Base-by-base conservation (phyloP, 35 echinoderm and acorn worm genomes). In the Chiridota heheva region DNA sequence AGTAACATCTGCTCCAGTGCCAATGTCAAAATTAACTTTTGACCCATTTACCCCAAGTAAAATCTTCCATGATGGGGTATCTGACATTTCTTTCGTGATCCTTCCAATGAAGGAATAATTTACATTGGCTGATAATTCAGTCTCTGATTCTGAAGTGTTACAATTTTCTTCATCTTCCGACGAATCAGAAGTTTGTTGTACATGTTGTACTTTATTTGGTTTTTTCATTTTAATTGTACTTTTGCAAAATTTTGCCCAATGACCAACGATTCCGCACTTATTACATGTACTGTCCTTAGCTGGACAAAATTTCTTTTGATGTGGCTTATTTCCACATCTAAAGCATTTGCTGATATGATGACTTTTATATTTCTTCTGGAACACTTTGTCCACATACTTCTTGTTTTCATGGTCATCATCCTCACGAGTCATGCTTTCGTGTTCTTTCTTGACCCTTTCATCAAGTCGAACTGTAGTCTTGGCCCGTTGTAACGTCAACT, bases 11-110 rank as follows among this genome's bases (percentile, higher is more conserved):
- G 69, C 69, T 2, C 69, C 69, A 0, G 69, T 72, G 35, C 47
- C 69, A 13, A 72, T 72, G 37, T n/a, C 41, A 44, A 72, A 72
- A 42, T 72, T 33, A 5, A 72, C 69, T 42, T 72, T 72, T 29
- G 35, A 18, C 20, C 47, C 43, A 72, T 72, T 72, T 29, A 72
- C 69, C 2, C 20, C 47, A 24, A 72, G 38, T 10, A 24, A 20
- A 29, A 4, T 47, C n/a, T 37, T 72, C 69, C 43, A 72, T n/a
- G n/a, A n/a, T 67, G 63, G 63, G 1, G 6, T 42, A 72, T 42
- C 35, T 16, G 16, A 37, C 42, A 24, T 44, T 37, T 72, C 35
- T 17, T 22, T 22, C 22, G 48, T 53, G 22, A 72, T n/a, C 47
- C 47, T 18, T 37, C 69, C 69, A 47, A 43, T 72, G 47, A 72